Percentiles rank a stretch among this genome's conserved stretches.
phyloP scores from a whole-genome alignment of 2,888 invertebrate genomes.

The Girardia tigrina region DNA sequence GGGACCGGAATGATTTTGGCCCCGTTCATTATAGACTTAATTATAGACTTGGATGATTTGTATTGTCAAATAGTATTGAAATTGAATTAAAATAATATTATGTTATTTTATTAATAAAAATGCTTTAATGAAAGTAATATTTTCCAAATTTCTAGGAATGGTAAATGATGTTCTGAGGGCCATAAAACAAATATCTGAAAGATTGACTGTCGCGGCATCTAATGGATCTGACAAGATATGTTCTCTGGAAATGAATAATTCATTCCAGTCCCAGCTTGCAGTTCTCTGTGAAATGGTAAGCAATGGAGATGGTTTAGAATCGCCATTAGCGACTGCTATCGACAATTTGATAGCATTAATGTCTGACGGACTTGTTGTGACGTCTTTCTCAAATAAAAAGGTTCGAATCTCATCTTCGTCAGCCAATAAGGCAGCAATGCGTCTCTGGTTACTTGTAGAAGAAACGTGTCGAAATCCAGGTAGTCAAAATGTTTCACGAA shows the following conservation, averaged over 20 bases:
- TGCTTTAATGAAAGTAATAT: no score
- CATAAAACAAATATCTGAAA: slow-evolving; percentile 1
- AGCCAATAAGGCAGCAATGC: slow-evolving; percentile 1
- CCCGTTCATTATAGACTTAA: no score
- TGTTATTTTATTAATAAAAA: background rate
- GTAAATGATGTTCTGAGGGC: background rate
- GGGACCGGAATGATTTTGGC: no score
- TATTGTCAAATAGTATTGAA: no score
- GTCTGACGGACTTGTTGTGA: slow-evolving; percentile 7
- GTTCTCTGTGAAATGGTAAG: background rate
- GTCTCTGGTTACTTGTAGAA: slow-evolving; percentile 17
- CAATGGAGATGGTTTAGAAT: background rate
- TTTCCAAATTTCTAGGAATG: background rate
- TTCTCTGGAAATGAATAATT: background rate
- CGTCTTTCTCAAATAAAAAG: background rate
- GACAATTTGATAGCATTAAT: background rate
- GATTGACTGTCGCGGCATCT: background rate
- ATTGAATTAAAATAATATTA: no score
- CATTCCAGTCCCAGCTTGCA: background rate
- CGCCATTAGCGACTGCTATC: slow-evolving; percentile 11
- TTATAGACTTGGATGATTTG: no score
- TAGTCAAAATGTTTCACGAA: background rate
- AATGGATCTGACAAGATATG: background rate
- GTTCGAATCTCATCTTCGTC: background rate
- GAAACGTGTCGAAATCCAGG: slow-evolving; percentile 3